Evolutionary conservation across 2,797 vertebrate species (phyloP).

Genomic region (Eutrigla gurnardus): DNA sequence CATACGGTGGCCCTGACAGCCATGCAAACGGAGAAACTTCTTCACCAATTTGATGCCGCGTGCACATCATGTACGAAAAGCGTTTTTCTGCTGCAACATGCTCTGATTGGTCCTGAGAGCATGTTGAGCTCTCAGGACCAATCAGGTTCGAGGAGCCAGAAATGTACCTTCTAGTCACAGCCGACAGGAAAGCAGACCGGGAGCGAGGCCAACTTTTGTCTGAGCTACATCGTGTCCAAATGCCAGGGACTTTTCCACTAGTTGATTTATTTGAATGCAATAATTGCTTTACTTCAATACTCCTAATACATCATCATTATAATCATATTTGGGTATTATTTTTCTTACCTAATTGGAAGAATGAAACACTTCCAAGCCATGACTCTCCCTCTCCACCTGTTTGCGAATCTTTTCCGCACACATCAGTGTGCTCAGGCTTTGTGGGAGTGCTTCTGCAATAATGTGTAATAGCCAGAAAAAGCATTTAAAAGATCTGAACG

Average conservation of each 20-base stretch:
- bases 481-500: not conserved
- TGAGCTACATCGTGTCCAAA: not conserved
- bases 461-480: not conserved
- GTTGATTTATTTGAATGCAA: constrained; percentile 56
- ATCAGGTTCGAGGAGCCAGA: constrained; percentile 9
- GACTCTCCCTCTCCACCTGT: constrained; percentile 45
- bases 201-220: constrained; percentile 9
- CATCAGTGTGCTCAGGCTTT: constrained; percentile 14
- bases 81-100: too few species aligned
- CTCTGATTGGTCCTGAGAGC: too few species aligned
- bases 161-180: constrained; percentile 2
- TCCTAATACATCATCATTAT: constrained; percentile 68
- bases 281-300: constrained; percentile 45
- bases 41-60: not conserved
- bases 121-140: not conserved
- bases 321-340: constrained; percentile 54
- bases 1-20: not conserved
- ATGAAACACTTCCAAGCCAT: constrained; percentile 53
- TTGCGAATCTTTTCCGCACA: constrained; percentile 39
- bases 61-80: not conserved
- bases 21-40: not conserved
- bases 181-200: constrained; percentile 23
- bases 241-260: constrained; percentile 36
- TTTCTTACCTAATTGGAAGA: constrained; percentile 56
- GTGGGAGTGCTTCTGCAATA: constrained; percentile 1